phyloP scores from a whole-genome alignment of 2,888 invertebrate genomes.

The Acleris holmiana region DNA sequence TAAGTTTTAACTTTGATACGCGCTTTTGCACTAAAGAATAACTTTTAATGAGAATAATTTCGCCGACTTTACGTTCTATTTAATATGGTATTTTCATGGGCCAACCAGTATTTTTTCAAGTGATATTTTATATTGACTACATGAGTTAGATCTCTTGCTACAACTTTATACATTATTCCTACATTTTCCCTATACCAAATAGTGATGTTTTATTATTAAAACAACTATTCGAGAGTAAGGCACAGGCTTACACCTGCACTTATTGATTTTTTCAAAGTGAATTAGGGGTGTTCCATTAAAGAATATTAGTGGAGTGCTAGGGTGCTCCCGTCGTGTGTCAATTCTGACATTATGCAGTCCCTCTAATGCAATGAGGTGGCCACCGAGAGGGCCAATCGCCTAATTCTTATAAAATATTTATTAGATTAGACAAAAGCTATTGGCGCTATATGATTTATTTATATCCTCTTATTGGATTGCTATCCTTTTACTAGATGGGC shows the following conservation, averaged over 20 bases:
- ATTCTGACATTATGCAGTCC: constrained; percentile 73
- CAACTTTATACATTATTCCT: too few species aligned
- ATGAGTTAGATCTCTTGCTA: too few species aligned
- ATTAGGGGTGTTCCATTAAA: constrained; percentile 46
- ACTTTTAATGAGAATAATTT: background rate
- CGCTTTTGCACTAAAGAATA: background rate
- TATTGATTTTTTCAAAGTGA: background rate
- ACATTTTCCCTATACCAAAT: too few species aligned
- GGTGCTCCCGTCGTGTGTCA: constrained; percentile 53
- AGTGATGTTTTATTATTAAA: too few species aligned
- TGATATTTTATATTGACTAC: too few species aligned
- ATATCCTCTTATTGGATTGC: constrained; percentile 76
- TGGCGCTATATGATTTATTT: constrained; percentile 76
- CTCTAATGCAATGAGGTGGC: constrained; percentile 70
- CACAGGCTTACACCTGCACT: background rate
- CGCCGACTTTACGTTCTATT: background rate
- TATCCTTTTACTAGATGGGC: constrained; percentile 58
- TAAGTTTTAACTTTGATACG: constrained; percentile 60
- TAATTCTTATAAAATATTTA: constrained; percentile 84
- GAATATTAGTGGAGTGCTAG: constrained; percentile 44
- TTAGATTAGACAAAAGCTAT: constrained; percentile 81
- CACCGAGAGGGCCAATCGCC: constrained; percentile 70
- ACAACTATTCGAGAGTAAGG: background rate
- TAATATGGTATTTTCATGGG: too few species aligned
- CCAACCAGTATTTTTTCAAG: too few species aligned